Evolutionary conservation across 2,888 invertebrate species (phyloP).

Genomic region (Selenia dentaria): DNA sequence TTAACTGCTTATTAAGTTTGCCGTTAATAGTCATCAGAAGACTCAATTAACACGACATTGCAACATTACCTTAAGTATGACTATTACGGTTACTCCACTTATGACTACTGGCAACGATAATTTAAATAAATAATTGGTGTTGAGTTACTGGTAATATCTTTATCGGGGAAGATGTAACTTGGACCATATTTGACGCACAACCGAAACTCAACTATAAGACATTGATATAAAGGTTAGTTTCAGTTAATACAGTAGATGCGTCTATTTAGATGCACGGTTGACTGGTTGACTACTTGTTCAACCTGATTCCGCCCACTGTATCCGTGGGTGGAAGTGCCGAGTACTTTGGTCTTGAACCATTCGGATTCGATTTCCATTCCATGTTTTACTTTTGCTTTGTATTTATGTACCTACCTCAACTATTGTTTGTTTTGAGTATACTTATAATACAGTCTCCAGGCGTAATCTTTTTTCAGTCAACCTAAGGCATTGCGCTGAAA

Average conservation of each 20-base stretch:
- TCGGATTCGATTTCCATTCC: constrained; percentile 26
- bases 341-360: constrained; percentile 41
- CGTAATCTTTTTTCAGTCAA: no score
- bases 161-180: constrained; percentile 28
- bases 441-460: no score
- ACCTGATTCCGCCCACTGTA: constrained; percentile 39
- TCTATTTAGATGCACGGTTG: constrained; percentile 26
- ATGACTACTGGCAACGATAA: constrained; percentile 45
- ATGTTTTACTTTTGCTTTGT: constrained; percentile 26
- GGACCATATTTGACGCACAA: constrained; percentile 2
- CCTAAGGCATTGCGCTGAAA: no score
- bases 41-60: constrained; percentile 35
- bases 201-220: constrained; percentile 7
- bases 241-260: constrained; percentile 1
- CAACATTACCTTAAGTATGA: constrained; percentile 34
- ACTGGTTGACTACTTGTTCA: constrained; percentile 39
- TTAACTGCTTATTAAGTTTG: constrained; percentile 27
- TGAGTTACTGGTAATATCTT: constrained; percentile 44
- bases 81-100: constrained; percentile 43
- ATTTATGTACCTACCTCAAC: constrained; percentile 1
- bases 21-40: constrained; percentile 28
- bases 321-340: constrained; percentile 46
- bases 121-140: constrained; percentile 56
- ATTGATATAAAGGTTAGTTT: constrained; percentile 9
- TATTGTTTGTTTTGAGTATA: no score